These are phyloP conservation scores for Aspiorhynchus laticeps DNA, from an alignment of 2,113 vertebrate species.

Conservation along the genomic window DNA sequence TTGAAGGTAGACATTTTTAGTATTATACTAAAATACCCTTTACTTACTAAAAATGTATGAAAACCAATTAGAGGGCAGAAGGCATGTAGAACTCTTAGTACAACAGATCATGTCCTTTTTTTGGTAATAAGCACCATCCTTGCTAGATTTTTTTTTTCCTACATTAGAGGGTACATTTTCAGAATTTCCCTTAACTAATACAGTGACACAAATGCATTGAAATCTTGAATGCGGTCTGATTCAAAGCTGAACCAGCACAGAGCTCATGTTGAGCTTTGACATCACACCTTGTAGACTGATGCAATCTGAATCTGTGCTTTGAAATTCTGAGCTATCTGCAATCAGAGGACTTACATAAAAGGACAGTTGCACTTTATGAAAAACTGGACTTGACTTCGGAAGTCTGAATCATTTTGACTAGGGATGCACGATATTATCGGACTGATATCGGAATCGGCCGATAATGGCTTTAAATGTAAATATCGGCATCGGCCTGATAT, in stretches of 20 bases:
- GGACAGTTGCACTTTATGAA: not conserved
- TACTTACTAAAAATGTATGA: not conserved
- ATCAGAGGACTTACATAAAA: not conserved
- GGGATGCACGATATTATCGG: too few relatives aligned
- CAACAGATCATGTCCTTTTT: not conserved
- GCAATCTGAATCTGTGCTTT: conserved; percentile 24
- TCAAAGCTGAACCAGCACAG: not conserved
- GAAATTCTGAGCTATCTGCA: not conserved
- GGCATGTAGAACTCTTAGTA: not conserved
- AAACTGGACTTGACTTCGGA: not conserved
- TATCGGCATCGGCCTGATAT: too few relatives aligned
- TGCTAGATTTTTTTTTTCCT: not conserved
- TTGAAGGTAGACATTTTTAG: not conserved
- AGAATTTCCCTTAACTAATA: not conserved
- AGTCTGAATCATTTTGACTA: conserved; percentile 1
- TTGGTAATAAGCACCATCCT: not conserved
- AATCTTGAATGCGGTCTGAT: not conserved
- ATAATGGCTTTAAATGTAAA: too few relatives aligned
- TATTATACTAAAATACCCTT: not conserved
- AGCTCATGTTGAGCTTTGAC: not conserved
- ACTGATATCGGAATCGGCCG: too few relatives aligned
- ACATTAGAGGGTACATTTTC: not conserved
- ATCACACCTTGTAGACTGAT: conserved; percentile 32
- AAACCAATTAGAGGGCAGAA: too few relatives aligned
- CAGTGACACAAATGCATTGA: not conserved